These are phyloP conservation scores for Caenorhabditis tropicalis DNA, from an alignment of 1,140 invertebrate genomes.

Conservation along the genomic window DNA sequence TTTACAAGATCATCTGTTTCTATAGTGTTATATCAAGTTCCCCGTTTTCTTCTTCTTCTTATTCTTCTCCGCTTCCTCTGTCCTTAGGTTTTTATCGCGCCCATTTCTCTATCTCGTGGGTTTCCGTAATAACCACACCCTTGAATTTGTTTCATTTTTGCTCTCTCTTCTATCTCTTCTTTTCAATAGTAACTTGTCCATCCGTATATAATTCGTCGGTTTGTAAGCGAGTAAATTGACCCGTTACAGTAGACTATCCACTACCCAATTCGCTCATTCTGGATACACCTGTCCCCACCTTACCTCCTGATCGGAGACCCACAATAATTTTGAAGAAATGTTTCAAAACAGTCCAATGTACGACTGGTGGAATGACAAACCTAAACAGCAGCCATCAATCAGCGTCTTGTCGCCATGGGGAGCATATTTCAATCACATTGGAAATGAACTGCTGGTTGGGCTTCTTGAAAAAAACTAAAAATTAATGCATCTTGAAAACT, in stretches of 20 bases:
- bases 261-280: conserved; percentile 12
- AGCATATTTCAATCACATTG: conserved; percentile 52
- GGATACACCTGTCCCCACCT: conserved; percentile 6
- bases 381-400: conserved; percentile 7
- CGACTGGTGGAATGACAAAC: conserved; percentile 47
- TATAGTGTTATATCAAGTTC: conserved; percentile 18
- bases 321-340: conserved; percentile 22
- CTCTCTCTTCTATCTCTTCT: neutral
- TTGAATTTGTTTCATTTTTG: neutral
- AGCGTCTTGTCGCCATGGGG: conserved; percentile 50
- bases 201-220: neutral
- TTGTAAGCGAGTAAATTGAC: neutral
- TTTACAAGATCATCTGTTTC: conserved; percentile 24
- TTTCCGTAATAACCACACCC: conserved; percentile 43
- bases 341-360: conserved; percentile 48
- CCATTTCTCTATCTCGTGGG: neutral
- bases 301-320: conserved; percentile 15
- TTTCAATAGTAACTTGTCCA: neutral
- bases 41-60: neutral
- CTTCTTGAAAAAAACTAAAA: neutral
- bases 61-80: neutral
- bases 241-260: neutral
- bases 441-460: conserved; percentile 52
- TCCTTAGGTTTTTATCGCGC: conserved; percentile 13
- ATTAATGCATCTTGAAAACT: neutral